Conservation (phyloP, 2,888 invertebrate species). For the Syrphus vitripennis region DNA sequence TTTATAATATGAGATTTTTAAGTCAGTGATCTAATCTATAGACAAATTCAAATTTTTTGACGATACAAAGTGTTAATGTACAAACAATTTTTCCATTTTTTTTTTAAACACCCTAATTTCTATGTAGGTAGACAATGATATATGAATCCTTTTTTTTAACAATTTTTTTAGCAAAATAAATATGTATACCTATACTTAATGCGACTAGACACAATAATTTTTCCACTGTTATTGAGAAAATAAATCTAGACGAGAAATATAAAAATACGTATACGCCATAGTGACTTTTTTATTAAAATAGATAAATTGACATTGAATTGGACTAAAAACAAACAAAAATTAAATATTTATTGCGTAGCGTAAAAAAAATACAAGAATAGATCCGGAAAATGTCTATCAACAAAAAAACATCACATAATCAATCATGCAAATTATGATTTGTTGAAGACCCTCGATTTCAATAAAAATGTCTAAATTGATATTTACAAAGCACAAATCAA, state of each 20-base stretch:
- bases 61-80: too few relatives aligned
- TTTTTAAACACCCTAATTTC: too few relatives aligned
- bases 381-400: background rate
- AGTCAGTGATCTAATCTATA: too few relatives aligned
- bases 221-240: background rate
- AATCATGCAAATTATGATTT: background rate
- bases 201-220: background rate
- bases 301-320: background rate
- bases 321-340: background rate
- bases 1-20: too few relatives aligned
- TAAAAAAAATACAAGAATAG: background rate
- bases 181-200: too few relatives aligned
- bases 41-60: too few relatives aligned
- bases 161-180: too few relatives aligned
- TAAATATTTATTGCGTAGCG: background rate
- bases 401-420: background rate
- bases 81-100: too few relatives aligned
- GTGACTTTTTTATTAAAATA: constrained; percentile 12
- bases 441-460: background rate
- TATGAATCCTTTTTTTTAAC: too few relatives aligned
- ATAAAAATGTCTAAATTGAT: background rate
- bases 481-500: constrained; percentile 13
- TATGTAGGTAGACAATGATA: too few relatives aligned
- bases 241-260: background rate
- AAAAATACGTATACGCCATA: constrained; percentile 25